These are phyloP conservation scores for Drosophila nikananu DNA, from an alignment of 1,140 invertebrate genomes.

Conservation along the genomic window DNA sequence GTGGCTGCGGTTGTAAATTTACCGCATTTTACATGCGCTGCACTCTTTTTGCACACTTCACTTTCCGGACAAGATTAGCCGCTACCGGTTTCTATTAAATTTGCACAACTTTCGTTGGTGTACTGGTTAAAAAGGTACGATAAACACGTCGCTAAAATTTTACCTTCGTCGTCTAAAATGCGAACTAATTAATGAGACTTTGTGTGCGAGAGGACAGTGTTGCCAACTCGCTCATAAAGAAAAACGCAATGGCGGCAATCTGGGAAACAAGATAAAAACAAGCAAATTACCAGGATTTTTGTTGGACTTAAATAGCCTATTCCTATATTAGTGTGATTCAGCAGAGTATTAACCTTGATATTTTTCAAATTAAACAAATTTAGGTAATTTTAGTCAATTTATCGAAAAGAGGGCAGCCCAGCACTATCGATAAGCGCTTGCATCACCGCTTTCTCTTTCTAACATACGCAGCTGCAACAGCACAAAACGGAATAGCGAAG, in stretches of 20 bases:
- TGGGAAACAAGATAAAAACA: too few relatives aligned
- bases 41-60: slow-evolving; percentile 38
- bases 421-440: slow-evolving; percentile 45
- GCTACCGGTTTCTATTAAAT: slow-evolving; percentile 67
- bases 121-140: slow-evolving; percentile 51
- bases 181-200: slow-evolving; percentile 82
- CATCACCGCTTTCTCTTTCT: slow-evolving; percentile 64
- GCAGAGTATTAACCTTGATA: too few relatives aligned
- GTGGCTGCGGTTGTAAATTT: slow-evolving; percentile 77
- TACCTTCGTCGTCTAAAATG: slow-evolving; percentile 82
- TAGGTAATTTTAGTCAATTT: too few relatives aligned
- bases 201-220: slow-evolving; percentile 55
- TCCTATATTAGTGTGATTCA: too few relatives aligned
- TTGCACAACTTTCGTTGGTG: slow-evolving; percentile 46
- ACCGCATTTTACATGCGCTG: slow-evolving; percentile 60
- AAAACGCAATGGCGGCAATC: too few relatives aligned
- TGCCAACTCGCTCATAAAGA: slow-evolving; percentile 58
- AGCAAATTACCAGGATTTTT: too few relatives aligned
- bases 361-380: too few relatives aligned
- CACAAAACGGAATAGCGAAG: slow-evolving; percentile 42
- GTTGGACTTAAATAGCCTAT: too few relatives aligned
- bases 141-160: slow-evolving; percentile 75
- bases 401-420: slow-evolving; percentile 52
- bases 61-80: slow-evolving; percentile 24
- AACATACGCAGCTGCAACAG: slow-evolving; percentile 30